phyloP scores from a whole-genome alignment of 2,113 vertebrate species.

The Fulica atra region DNA sequence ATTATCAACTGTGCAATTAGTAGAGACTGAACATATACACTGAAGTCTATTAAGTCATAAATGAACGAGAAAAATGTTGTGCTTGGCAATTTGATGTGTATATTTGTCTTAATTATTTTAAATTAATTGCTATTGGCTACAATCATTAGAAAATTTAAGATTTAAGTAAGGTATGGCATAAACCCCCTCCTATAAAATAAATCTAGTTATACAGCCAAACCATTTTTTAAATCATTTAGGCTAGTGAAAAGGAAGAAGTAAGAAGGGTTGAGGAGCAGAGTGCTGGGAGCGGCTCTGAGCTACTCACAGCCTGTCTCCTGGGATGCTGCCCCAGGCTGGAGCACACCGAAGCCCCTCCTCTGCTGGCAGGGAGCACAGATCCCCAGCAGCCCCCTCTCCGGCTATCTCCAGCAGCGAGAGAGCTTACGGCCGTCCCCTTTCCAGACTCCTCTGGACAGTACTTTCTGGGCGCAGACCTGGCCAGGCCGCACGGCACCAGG shows the following conservation, averaged over 20 bases:
- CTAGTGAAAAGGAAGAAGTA: neutral
- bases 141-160: constrained; percentile 30
- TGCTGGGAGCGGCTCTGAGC: neutral
- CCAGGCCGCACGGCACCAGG: accelerated
- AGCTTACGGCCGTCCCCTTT: neutral
- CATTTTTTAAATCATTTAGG: neutral
- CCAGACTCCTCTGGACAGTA: neutral
- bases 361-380: neutral
- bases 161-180: constrained; percentile 30
- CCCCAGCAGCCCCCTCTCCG: neutral
- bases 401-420: neutral
- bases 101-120: constrained; percentile 58
- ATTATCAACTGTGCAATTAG: constrained; percentile 68
- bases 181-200: neutral
- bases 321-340: neutral
- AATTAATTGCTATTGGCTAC: constrained; percentile 64
- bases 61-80: constrained; percentile 65
- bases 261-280: neutral
- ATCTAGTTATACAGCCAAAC: neutral
- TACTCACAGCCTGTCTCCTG: neutral
- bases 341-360: neutral
- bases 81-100: constrained; percentile 28
- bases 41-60: constrained; percentile 68
- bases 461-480: too few relatives aligned
- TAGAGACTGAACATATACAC: constrained; percentile 43